Percentiles rank a stretch among this genome's conserved stretches.
Evolutionary conservation across 2,797 vertebrate species (phyloP).

Genomic region (Cetoscarus ocellatus): DNA sequence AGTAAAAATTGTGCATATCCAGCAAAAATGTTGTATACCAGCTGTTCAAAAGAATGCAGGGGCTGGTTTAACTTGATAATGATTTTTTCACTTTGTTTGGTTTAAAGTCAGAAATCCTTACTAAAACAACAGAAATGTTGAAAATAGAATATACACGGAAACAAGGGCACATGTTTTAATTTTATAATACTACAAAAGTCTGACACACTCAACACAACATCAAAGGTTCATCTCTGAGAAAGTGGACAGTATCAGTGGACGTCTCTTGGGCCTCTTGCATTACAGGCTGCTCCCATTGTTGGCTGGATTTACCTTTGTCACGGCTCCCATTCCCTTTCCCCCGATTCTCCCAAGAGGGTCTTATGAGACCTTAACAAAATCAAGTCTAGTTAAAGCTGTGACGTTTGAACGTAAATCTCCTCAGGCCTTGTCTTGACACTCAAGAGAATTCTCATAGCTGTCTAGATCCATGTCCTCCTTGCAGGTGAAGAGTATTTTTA

Average conservation of each 20-base stretch:
- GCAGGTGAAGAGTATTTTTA: constrained; percentile 25
- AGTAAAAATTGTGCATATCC: not conserved
- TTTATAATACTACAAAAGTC: too few relatives aligned
- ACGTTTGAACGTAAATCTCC: constrained; percentile 32
- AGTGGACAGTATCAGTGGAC: constrained; percentile 12
- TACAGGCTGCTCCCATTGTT: constrained; percentile 54
- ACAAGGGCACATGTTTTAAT: too few relatives aligned
- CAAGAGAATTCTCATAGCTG: constrained; percentile 6
- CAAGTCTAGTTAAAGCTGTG: constrained; percentile 29
- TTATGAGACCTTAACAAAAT: constrained; percentile 26
- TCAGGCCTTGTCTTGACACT: constrained; percentile 15
- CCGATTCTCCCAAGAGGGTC: constrained; percentile 42
- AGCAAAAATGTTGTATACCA: constrained; percentile 24
- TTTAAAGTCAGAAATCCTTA: constrained; percentile 7
- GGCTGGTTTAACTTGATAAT: constrained; percentile 33
- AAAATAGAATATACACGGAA: too few relatives aligned
- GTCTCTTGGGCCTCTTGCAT: constrained; percentile 29
- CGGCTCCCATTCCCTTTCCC: constrained; percentile 13
- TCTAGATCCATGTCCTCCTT: constrained; percentile 23
- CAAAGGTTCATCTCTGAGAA: constrained; percentile 25
- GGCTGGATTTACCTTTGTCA: constrained; percentile 55
- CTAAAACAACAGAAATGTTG: not conserved
- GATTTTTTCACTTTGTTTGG: constrained; percentile 1
- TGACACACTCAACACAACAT: constrained; percentile 8
- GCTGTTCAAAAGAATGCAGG: constrained; percentile 23